These are phyloP conservation scores for Macquaria ambigua DNA, from an alignment of 2,113 vertebrate species.

Conservation along the genomic window DNA sequence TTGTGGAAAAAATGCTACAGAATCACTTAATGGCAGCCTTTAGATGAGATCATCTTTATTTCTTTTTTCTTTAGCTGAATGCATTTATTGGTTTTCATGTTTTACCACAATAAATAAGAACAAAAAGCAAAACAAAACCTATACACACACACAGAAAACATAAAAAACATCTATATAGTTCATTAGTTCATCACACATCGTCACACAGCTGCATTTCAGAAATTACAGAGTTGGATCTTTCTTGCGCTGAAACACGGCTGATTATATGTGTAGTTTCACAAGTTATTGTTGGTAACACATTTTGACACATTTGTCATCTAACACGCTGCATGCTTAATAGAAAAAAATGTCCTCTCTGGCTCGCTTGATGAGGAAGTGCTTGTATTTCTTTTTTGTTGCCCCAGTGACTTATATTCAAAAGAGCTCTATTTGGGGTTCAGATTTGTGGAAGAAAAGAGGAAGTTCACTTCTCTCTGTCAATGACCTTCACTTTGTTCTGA, in stretches of 20 bases:
- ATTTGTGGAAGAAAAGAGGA: not conserved
- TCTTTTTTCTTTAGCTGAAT: not conserved
- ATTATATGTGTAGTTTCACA: not conserved
- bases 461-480: not conserved
- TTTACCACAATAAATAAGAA: not conserved
- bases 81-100: not conserved
- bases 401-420: not conserved
- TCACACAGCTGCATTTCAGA: not conserved
- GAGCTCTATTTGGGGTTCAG: not conserved
- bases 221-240: not conserved
- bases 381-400: not conserved
- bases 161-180: not conserved
- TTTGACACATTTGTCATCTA: not conserved
- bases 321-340: not conserved
- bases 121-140: not conserved
- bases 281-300: not conserved
- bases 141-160: not conserved
- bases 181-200: not conserved
- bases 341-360: not conserved
- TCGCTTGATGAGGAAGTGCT: constrained; percentile 10
- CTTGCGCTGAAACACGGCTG: not conserved
- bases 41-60: not conserved
- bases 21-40: not conserved
- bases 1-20: not conserved
- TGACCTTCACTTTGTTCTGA: not conserved